phyloP scores from a whole-genome alignment of 2,797 vertebrate genomes.

The Todus mexicanus region DNA sequence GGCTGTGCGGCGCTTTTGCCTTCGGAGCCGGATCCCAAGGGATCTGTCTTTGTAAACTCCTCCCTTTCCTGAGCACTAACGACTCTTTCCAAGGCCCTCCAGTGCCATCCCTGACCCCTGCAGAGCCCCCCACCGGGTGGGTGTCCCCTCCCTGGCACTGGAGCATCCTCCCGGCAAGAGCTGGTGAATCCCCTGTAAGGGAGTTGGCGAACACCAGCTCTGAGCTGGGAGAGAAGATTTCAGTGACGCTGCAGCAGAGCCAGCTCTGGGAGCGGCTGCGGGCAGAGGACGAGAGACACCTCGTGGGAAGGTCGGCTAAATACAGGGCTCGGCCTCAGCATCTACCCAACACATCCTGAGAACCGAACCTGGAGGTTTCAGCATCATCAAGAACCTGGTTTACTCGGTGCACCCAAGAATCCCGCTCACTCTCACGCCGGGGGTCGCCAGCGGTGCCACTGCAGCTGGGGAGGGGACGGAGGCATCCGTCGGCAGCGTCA shows the following conservation, averaged over 20 bases:
- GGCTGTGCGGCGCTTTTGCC: neutral
- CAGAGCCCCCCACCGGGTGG: neutral
- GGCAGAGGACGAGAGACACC: conserved; percentile 41
- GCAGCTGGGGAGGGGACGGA: neutral
- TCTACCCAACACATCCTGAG: neutral
- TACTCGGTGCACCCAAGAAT: conserved; percentile 34
- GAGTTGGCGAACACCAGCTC: neutral
- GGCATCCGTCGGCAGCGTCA: neutral
- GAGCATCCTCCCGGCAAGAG: neutral
- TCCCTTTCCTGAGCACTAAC: neutral
- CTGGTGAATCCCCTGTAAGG: accelerated
- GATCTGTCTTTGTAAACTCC: neutral
- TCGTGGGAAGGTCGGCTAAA: conserved; percentile 2
- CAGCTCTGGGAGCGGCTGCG: neutral
- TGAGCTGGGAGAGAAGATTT: neutral
- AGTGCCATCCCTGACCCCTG: neutral
- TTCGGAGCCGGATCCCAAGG: neutral
- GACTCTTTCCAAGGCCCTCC: neutral
- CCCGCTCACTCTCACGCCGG: neutral
- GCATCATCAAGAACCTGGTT: conserved; percentile 21
- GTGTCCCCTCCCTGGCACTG: neutral
- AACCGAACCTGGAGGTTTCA: conserved; percentile 15
- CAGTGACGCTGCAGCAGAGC: accelerated
- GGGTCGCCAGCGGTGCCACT: neutral
- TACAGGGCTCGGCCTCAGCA: neutral